A percentile compares a stretch with the other conserved stretches of the same genome.
These are phyloP conservation scores for Aptenodytes patagonicus DNA, from an alignment of 2,113 vertebrate species.

Conservation along the genomic window DNA sequence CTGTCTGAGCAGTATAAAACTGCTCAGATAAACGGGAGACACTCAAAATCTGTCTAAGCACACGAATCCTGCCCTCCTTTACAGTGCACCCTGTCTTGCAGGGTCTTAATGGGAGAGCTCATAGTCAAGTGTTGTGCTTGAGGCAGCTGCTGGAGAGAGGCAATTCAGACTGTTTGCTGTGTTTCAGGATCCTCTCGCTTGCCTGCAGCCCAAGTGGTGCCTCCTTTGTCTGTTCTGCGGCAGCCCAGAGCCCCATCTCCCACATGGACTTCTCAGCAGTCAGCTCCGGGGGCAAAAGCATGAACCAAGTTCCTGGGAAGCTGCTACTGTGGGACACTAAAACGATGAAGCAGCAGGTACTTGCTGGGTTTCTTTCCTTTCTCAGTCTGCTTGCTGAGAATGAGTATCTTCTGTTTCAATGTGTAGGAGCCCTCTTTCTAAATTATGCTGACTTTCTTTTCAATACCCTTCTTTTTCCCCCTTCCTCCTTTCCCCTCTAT, in stretches of 20 bases:
- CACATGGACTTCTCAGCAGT: conserved; percentile 48
- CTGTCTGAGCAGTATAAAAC: background rate
- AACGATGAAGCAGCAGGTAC: conserved; percentile 95
- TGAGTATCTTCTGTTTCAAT: background rate
- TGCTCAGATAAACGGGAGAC: background rate
- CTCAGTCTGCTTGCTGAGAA: background rate
- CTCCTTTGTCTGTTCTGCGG: conserved; percentile 93
- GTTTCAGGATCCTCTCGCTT: conserved; percentile 90
- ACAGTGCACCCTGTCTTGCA: background rate
- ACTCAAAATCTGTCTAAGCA: background rate
- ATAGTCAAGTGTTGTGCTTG: background rate
- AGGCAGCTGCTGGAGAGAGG: background rate
- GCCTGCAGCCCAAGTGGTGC: conserved; percentile 93
- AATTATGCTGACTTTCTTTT: background rate
- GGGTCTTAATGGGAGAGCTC: background rate
- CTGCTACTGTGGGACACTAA: conserved; percentile 97
- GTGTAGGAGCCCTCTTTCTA: background rate
- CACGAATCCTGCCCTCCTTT: background rate
- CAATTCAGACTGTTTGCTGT: background rate
- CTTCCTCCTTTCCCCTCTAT: background rate
- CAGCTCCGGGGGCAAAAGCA: conserved; percentile 53
- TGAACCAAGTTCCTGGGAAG: conserved; percentile 82
- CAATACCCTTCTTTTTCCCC: background rate
- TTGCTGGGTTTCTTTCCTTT: background rate
- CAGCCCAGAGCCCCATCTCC: conserved; percentile 73